A percentile compares a stretch with the other conserved stretches of the same genome.
Conservation (phyloP, 2,888 invertebrate species). For the Mechanitis messenoides region DNA sequence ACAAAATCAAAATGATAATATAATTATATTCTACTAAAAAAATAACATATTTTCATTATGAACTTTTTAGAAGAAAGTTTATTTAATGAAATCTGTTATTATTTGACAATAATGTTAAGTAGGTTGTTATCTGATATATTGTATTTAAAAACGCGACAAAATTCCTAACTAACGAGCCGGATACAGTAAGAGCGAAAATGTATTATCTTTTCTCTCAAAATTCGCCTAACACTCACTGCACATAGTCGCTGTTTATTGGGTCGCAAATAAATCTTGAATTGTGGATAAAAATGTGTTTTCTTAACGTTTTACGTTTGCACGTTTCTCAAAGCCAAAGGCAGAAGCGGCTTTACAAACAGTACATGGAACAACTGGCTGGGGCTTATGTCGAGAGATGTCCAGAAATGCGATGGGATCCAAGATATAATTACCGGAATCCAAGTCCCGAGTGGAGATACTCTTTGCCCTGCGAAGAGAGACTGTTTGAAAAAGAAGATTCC, state of each 20-base stretch:
- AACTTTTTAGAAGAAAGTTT: constrained; percentile 65
- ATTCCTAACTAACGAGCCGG: constrained; percentile 51
- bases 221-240: constrained; percentile 10
- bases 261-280: background rate
- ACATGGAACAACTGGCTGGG: constrained; percentile 67
- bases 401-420: constrained; percentile 56
- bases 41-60: constrained; percentile 47
- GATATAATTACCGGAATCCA: constrained; percentile 44
- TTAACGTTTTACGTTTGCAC: constrained; percentile 74
- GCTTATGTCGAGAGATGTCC: constrained; percentile 66
- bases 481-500: constrained; percentile 53
- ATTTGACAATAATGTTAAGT: constrained; percentile 2
- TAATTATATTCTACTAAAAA: constrained; percentile 12
- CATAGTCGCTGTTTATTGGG: constrained; percentile 1
- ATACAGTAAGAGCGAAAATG: constrained; percentile 12
- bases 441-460: constrained; percentile 62
- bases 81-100: constrained; percentile 45
- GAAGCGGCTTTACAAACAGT: constrained; percentile 71
- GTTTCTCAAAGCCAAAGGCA: constrained; percentile 72
- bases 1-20: constrained; percentile 7
- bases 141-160: constrained; percentile 40
- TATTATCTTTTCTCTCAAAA: constrained; percentile 20
- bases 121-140: constrained; percentile 16
- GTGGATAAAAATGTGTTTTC: constrained; percentile 71
- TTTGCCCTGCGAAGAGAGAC: constrained; percentile 53